These are phyloP conservation scores for Cichlasoma orientale DNA, from an alignment of 2,797 vertebrate species.

Conservation along the genomic window DNA sequence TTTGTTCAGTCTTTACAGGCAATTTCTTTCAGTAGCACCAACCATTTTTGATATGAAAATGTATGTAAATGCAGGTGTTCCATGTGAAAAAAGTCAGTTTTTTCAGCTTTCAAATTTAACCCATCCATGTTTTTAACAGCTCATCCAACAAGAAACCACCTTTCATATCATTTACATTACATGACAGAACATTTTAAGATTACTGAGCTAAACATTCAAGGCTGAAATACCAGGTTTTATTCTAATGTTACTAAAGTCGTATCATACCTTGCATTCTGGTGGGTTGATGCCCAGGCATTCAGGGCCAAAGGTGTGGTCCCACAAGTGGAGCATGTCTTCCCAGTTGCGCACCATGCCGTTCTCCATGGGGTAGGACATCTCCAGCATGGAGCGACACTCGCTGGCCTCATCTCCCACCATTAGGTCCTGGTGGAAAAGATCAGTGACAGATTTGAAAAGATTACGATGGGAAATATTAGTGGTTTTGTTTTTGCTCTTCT, in stretches of 20 bases:
- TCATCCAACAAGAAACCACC: too few relatives aligned
- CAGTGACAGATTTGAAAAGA: neutral
- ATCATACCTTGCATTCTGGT: conserved; percentile 79
- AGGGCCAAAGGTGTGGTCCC: conserved; percentile 85
- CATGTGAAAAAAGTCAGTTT: too few relatives aligned
- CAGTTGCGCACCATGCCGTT: conserved; percentile 85
- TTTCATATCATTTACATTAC: too few relatives aligned
- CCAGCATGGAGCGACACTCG: conserved; percentile 84
- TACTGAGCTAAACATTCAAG: too few relatives aligned
- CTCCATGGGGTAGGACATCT: conserved; percentile 87
- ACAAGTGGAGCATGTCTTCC: conserved; percentile 87
- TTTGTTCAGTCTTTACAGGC: neutral
- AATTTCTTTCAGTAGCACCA: too few relatives aligned
- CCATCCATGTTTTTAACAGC: too few relatives aligned
- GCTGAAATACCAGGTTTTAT: too few relatives aligned
- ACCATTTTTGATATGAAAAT: too few relatives aligned
- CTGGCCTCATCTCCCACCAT: conserved; percentile 88
- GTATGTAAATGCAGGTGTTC: too few relatives aligned
- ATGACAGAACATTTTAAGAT: too few relatives aligned
- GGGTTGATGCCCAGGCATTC: conserved; percentile 79
- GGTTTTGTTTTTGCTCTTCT: neutral
- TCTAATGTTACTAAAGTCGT: too few relatives aligned
- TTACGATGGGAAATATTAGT: neutral
- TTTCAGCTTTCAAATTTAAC: too few relatives aligned
- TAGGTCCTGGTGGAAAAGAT: conserved; percentile 76